Evolutionary conservation across 2,888 invertebrate species (phyloP).

Genomic region (Uloborus plumipes): DNA sequence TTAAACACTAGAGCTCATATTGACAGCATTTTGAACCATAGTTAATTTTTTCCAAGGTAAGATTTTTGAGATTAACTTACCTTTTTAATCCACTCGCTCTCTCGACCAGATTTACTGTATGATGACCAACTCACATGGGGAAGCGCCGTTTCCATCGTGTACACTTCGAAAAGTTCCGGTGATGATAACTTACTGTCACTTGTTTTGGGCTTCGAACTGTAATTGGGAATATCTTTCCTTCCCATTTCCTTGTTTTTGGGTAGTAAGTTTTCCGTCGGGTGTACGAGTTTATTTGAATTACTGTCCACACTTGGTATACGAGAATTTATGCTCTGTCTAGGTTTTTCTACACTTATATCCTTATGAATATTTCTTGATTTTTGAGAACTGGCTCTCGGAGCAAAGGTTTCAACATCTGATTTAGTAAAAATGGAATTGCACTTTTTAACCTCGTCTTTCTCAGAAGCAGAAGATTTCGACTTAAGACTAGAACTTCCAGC

Average conservation of each 20-base stretch:
- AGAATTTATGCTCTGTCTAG: slow-evolving; percentile 18
- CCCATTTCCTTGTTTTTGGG: slow-evolving; percentile 20
- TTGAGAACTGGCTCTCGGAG: slow-evolving; percentile 18
- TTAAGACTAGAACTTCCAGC: slow-evolving; percentile 21
- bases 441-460: slow-evolving; percentile 21
- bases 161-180: slow-evolving; percentile 57
- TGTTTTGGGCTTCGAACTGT: slow-evolving; percentile 29
- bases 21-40: no score
- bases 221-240: slow-evolving; percentile 27
- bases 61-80: slow-evolving; percentile 8
- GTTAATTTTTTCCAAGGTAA: no score
- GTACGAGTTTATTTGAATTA: slow-evolving; percentile 46
- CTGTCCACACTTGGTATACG: slow-evolving; percentile 14
- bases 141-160: slow-evolving; percentile 54
- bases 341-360: slow-evolving; percentile 29
- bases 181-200: slow-evolving; percentile 40
- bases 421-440: slow-evolving; percentile 2
- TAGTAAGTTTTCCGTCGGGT: slow-evolving; percentile 17
- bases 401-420: slow-evolving; percentile 23
- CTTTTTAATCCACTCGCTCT: slow-evolving; percentile 55
- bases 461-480: slow-evolving; percentile 16
- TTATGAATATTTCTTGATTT: slow-evolving; percentile 23
- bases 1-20: no score
- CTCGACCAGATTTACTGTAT: slow-evolving; percentile 37
- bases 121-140: slow-evolving; percentile 53